Conservation (phyloP, 2,888 invertebrate genomes). For the Leptopterna dolabrata region DNA sequence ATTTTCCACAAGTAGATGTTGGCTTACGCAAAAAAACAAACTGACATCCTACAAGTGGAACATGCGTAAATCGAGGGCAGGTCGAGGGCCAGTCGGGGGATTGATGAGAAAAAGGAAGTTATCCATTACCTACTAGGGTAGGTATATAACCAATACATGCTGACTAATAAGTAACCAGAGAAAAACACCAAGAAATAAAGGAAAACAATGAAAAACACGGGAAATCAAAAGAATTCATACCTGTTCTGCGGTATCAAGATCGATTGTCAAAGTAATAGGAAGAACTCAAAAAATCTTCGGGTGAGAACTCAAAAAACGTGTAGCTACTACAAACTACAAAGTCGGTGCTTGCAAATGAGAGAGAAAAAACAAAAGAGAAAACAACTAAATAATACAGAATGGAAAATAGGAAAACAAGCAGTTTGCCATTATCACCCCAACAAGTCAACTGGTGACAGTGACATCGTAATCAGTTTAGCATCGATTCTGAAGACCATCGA, state of each 20-base stretch:
- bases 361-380: neutral
- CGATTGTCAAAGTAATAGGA: neutral
- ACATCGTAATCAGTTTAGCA: neutral
- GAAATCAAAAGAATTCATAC: neutral
- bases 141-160: neutral
- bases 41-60: neutral
- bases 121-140: neutral
- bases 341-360: neutral
- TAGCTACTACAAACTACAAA: neutral
- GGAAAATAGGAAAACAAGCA: neutral
- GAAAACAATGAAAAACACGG: neutral
- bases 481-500: neutral
- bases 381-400: neutral
- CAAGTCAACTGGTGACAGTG: neutral
- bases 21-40: constrained; percentile 21
- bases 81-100: neutral
- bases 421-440: neutral
- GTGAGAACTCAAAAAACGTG: neutral
- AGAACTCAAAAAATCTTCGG: neutral
- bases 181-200: neutral
- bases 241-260: neutral
- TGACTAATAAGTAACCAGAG: neutral
- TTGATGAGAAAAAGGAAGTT: neutral
- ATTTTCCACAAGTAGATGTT: constrained; percentile 30
- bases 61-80: neutral